Base-by-base conservation (phyloP, 2,797 vertebrate genomes). In the Coendou prehensilis region DNA sequence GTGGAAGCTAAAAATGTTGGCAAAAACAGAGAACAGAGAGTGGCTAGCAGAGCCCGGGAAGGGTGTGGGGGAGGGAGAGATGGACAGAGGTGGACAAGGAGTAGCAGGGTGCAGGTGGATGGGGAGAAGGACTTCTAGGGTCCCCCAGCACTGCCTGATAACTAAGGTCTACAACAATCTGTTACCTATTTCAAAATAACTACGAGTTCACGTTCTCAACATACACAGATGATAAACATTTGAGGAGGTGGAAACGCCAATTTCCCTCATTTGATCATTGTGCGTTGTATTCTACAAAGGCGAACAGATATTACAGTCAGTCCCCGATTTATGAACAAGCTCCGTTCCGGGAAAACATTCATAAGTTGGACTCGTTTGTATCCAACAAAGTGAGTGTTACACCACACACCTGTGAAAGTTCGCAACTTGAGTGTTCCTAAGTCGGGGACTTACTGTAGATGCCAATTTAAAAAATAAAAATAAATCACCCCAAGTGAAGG, bases 401-500 rank as follows among this genome's bases (percentile, higher is more conserved):
- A 50, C 45, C 15, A 45, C 2, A 50, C 26, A 50, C 26, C 73
- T 50, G 73, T 76, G 26, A 8, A 50, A 50, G 73, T 30, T 50
- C 6, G 2, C 2, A 9, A 47, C 45, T 30, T 7, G 13, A 50
- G 30, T 76, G 26, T 30, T 50, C 6, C 45, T 76, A 50, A 50
- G 45, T 50, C 5, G 13, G 26, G 2, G 73, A 76, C 73, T 30
- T 79, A 54, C 76, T 54, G 76, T 5, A 20, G 2, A 76, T 20
- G 18, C 11, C 71, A 69, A 37, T 33, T 85, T 69, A 69, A 75
- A 94, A 89, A 83, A 56, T 76, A 47, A 88, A 80, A 94, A 28
- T 56, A 71, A 67, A 90, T 61, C 10, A n/a, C 41, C n/a, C 64
- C 54, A 33, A 54, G 33, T 14, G 45, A 85, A 3, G 28, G 15